These are phyloP conservation scores for Xenopus petersii DNA, from an alignment of 2,797 vertebrate species.

Conservation along the genomic window DNA sequence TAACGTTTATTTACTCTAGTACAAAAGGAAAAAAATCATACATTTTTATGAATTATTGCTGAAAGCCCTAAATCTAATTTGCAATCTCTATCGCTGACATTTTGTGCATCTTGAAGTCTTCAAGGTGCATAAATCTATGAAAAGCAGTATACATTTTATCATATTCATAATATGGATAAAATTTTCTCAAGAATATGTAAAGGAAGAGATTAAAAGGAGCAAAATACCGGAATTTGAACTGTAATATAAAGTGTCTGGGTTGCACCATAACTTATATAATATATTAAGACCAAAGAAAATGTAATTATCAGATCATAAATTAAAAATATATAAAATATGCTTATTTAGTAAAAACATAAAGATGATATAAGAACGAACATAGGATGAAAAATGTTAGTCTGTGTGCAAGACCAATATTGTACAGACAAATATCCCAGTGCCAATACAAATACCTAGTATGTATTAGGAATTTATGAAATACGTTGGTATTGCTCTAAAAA, in stretches of 20 bases:
- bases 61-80: no score
- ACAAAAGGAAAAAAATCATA: background rate
- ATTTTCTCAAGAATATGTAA: constrained; percentile 2
- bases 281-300: background rate
- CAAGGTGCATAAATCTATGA: constrained; percentile 18
- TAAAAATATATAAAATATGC: no score
- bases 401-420: no score
- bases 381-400: no score
- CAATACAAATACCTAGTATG: no score
- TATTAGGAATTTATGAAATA: no score
- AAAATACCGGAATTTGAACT: background rate
- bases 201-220: background rate
- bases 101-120: constrained; percentile 32
- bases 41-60: constrained; percentile 40
- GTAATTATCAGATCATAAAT: no score
- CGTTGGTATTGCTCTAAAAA: no score
- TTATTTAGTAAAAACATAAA: no score
- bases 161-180: constrained; percentile 15
- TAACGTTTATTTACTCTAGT: constrained; percentile 30
- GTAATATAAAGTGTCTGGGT: background rate
- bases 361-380: no score
- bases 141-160: constrained; percentile 12
- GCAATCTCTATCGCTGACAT: constrained; percentile 9
- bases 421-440: no score
- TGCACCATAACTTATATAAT: background rate